A percentile compares a stretch with the other conserved stretches of the same genome.
Evolutionary conservation across 2,888 invertebrate genomes (phyloP).

Genomic region (Petrolisthes manimaculis): DNA sequence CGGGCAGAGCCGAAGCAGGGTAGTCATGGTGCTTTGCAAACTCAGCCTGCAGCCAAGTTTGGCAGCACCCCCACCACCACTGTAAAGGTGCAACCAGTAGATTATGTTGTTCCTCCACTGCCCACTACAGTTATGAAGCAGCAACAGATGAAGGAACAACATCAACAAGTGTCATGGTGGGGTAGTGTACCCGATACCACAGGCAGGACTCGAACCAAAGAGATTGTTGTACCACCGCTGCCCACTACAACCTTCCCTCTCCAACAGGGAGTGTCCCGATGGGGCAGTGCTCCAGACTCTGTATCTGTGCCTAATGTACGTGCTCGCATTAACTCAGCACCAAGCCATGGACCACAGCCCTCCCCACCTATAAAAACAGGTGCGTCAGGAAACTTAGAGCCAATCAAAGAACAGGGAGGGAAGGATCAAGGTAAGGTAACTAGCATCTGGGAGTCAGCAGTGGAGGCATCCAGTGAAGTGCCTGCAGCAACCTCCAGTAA

Average conservation of each 20-base stretch:
- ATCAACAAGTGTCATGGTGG: conserved; percentile 43
- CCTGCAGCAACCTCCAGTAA: conserved; percentile 35
- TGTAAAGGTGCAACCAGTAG: conserved; percentile 29
- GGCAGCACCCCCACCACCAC: neutral
- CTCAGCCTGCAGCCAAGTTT: conserved; percentile 11
- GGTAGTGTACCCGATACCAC: conserved; percentile 40
- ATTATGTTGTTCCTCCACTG: conserved; percentile 62
- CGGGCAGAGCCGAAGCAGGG: conserved; percentile 3
- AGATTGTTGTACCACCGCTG: conserved; percentile 42
- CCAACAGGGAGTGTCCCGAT: conserved; percentile 48
- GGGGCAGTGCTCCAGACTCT: conserved; percentile 60
- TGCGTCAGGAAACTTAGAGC: conserved; percentile 48
- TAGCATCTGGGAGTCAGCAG: conserved; percentile 61
- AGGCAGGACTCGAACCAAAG: conserved; percentile 13
- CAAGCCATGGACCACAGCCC: neutral
- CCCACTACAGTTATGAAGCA: conserved; percentile 62
- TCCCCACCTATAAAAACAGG: conserved; percentile 40
- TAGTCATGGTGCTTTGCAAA: neutral
- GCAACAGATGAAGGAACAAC: conserved; percentile 53
- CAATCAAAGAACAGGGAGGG: conserved; percentile 20
- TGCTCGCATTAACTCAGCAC: conserved; percentile 32
- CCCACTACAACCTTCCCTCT: conserved; percentile 35
- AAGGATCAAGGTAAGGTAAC: conserved; percentile 59
- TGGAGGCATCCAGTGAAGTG: conserved; percentile 28
- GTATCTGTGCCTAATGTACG: conserved; percentile 32